These are phyloP conservation scores for Baryphthengus martii DNA, from an alignment of 2,113 vertebrate species.

Conservation along the genomic window DNA sequence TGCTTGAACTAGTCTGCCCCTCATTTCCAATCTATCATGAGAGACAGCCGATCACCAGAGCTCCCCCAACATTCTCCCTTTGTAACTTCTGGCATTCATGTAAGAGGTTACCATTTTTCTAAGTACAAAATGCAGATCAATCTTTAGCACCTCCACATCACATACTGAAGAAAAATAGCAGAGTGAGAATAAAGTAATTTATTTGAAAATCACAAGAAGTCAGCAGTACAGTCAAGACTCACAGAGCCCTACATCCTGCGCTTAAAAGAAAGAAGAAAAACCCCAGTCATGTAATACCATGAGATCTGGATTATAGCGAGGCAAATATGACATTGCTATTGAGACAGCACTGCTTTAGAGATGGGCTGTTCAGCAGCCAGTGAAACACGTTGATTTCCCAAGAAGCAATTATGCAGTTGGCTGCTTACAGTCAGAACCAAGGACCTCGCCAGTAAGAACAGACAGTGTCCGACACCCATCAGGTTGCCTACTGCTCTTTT, in stretches of 20 bases:
- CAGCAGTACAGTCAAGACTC: neutral
- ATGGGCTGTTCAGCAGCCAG: neutral
- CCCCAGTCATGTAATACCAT: neutral
- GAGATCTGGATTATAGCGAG: neutral
- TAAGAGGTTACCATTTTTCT: neutral
- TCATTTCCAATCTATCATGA: neutral
- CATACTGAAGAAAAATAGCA: neutral
- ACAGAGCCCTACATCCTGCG: fast-evolving
- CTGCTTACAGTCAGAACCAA: neutral
- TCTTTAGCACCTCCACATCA: neutral
- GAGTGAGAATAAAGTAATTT: neutral
- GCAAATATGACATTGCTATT: neutral
- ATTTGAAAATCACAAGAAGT: neutral
- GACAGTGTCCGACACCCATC: neutral
- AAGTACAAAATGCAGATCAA: neutral
- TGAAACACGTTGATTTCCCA: neutral
- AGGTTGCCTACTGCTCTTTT: neutral
- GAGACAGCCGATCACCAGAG: neutral
- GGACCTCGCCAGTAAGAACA: neutral
- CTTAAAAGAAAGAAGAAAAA: neutral
- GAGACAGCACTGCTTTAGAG: neutral
- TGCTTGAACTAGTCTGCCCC: neutral
- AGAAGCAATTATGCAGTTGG: neutral
- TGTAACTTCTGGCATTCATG: neutral
- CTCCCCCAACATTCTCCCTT: neutral